Percentiles rank a stretch among this genome's conserved stretches.
These are phyloP conservation scores for Drosophila carrolli DNA, from an alignment of 1,140 invertebrate species.

Conservation along the genomic window DNA sequence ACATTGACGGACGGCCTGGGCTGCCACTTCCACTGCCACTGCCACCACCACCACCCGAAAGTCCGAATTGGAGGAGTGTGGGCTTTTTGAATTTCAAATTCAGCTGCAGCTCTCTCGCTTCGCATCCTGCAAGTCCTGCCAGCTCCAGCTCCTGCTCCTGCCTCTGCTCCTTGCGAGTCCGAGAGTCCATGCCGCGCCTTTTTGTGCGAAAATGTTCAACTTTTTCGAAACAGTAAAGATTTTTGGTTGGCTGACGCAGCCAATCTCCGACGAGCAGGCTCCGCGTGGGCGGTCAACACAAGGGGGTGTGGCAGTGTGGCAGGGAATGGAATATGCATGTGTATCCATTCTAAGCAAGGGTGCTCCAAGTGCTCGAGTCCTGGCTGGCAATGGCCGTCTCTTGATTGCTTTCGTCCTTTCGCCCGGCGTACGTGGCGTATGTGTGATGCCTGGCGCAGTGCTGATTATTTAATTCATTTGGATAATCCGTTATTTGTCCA, in stretches of 20 bases:
- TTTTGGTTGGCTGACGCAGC: conserved; percentile 82
- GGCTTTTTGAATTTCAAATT: conserved; percentile 83
- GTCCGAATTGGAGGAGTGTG: conserved; percentile 22
- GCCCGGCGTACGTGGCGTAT: conserved; percentile 57
- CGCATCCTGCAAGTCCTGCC: conserved; percentile 24
- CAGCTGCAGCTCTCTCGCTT: conserved; percentile 53
- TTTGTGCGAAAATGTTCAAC: conserved; percentile 81
- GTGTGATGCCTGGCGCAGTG: conserved; percentile 60
- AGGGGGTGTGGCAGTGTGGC: conserved; percentile 3
- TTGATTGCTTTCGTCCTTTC: conserved; percentile 38
- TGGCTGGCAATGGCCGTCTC: conserved; percentile 7
- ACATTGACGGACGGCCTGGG: conserved; percentile 51
- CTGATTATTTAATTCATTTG: conserved; percentile 55
- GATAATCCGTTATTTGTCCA: conserved; percentile 30
- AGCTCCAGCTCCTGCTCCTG: conserved; percentile 12
- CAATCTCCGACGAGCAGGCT: conserved; percentile 72
- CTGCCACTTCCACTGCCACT: not conserved
- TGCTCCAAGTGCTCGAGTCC: conserved; percentile 14
- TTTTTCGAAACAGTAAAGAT: conserved; percentile 83
- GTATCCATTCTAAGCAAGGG: conserved; percentile 45
- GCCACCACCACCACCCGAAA: no score
- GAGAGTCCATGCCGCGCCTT: conserved; percentile 65
- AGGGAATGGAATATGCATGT: conserved; percentile 41
- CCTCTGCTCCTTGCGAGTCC: conserved; percentile 17
- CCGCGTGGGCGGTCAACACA: conserved; percentile 42